Conservation (phyloP, 1,140 invertebrate species). For the Achatina immaculata region DNA sequence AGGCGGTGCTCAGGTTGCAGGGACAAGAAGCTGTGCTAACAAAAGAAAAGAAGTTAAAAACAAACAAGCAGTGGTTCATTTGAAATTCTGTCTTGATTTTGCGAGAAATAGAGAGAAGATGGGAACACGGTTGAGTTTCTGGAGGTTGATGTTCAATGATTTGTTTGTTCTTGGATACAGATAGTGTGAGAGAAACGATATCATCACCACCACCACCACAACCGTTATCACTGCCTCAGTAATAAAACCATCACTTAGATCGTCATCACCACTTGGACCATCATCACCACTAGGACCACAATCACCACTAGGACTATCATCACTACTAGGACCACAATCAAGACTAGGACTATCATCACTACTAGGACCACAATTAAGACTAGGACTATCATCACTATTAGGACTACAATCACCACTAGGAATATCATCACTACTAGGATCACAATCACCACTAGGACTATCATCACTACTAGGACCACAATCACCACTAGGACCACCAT, state of each 20-base stretch:
- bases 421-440: background rate
- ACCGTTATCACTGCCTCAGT: constrained; percentile 14
- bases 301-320: constrained; percentile 20
- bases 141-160: no score
- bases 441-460: constrained; percentile 32
- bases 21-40: no score
- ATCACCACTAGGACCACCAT: constrained; percentile 27
- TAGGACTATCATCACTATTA: constrained; percentile 12
- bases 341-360: constrained; percentile 33
- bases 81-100: no score
- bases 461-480: constrained; percentile 32
- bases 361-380: constrained; percentile 35
- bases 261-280: constrained; percentile 27
- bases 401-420: background rate
- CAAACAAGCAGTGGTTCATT: no score
- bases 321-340: constrained; percentile 33
- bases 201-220: constrained; percentile 26
- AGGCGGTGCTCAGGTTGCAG: no score
- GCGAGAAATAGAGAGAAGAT: no score
- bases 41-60: no score
- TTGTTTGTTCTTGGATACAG: no score
- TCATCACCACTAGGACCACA: no score
- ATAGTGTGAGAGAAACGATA: no score
- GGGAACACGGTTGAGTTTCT: no score
- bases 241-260: constrained; percentile 13